Base-by-base conservation (phyloP, 2,797 vertebrate genomes). In the Enteromius anoplus region DNA sequence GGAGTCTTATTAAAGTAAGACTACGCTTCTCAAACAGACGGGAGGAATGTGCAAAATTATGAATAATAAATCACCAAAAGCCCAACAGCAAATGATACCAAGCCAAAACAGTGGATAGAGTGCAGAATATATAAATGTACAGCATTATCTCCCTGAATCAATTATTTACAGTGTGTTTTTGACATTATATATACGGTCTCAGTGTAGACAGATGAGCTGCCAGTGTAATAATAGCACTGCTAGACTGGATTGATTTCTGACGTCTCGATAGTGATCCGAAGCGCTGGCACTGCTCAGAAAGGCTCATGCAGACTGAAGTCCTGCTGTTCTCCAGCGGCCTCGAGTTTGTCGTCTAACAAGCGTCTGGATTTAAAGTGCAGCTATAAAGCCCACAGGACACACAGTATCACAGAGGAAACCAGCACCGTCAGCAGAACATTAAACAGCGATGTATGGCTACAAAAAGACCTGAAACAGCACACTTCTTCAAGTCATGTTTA, bases 341-440 rank as follows among this genome's bases (percentile, higher is more conserved):
- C 8, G 60, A 49, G 45, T 51, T 14, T 68, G 40, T 71, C 75
- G 72, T 72, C 85, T 84, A 83, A 86, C 53, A 84, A 42, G 75
- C 69, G 34, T 77, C 85, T 66, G 75, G 49, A 76, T 80, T 84
- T 86, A 87, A 84, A 80, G 71, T 71, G 45, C 79, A 40, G 6
- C 40, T n/a, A 23, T 19, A 85, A 87, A 82, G 64, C 86, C 86
- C 85, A 77, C 75, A 84, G 80, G 86, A 78, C 81, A 86, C 82
- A 84, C 84, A 53, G 78, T 80, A 65, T 83, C 75, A 81, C 84
- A 34, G 84, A n/a, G 76, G 62, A 37, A 79, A 73, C 68, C n/a
- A 75, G 82, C 85, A 23, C 55, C 53, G 82, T 82, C 71, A 58
- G 85, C 85, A 84, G 78, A 84, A 62, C 34, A 62, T 73, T 26